Percentiles rank a stretch among this genome's conserved stretches.
phyloP scores from a whole-genome alignment of 2,888 invertebrate species.

The Coecobrya sp. region DNA sequence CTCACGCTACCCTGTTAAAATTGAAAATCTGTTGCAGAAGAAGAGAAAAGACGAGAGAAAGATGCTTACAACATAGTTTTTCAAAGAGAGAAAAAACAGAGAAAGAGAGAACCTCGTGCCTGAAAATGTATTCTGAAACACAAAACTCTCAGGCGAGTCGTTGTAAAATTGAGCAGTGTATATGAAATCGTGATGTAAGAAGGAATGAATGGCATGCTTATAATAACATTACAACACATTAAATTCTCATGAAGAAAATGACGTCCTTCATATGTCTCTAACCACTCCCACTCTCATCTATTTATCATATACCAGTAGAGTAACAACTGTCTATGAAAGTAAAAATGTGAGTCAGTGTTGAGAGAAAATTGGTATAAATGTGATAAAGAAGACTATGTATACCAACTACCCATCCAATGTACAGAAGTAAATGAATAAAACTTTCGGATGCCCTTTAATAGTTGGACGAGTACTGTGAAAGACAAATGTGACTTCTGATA shows the following conservation, averaged over 20 bases:
- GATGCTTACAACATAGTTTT: slow-evolving; percentile 30
- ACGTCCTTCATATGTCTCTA: background rate
- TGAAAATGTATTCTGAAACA: background rate
- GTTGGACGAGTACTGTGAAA: background rate
- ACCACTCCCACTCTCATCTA: background rate
- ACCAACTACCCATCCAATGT: background rate
- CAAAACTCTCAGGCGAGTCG: background rate
- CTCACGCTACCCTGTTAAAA: slow-evolving; percentile 50
- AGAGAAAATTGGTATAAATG: background rate
- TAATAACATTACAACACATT: slow-evolving; percentile 63
- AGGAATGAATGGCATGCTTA: slow-evolving; percentile 60
- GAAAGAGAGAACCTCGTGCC: background rate
- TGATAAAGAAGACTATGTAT: background rate
- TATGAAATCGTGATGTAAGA: background rate
- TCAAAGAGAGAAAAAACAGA: background rate
- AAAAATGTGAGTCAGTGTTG: background rate
- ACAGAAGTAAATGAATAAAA: background rate
- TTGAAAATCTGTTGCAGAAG: slow-evolving; percentile 51
- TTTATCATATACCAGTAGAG: background rate
- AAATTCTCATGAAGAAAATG: slow-evolving; percentile 59
- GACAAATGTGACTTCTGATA: slow-evolving; percentile 23
- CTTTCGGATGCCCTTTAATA: slow-evolving; percentile 55
- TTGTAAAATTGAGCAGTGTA: background rate
- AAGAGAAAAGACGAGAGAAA: background rate
- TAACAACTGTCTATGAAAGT: background rate